phyloP scores from a whole-genome alignment of 2,113 vertebrate species.

The Sphyrna mokarran region DNA sequence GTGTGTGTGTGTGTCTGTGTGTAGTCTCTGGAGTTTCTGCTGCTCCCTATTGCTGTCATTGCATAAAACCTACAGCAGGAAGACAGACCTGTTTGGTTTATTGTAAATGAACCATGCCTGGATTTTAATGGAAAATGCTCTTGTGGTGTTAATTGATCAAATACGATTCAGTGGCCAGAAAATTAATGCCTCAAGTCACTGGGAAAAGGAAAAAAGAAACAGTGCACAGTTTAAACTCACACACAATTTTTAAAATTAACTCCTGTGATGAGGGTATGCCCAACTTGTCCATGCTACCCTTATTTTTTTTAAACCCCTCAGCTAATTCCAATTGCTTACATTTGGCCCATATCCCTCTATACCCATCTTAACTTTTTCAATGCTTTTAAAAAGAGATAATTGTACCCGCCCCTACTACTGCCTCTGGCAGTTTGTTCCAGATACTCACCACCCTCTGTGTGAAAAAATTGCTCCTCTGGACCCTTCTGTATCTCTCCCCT shows the following conservation, averaged over 20 bases:
- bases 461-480: too few species aligned
- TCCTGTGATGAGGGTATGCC: too few species aligned
- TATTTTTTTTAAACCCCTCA: too few species aligned
- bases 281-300: too few species aligned
- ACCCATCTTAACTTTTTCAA: too few species aligned
- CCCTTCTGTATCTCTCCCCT: too few species aligned
- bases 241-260: not conserved
- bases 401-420: too few species aligned
- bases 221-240: not conserved
- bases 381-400: too few species aligned
- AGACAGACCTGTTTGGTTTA: not conserved
- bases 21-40: constrained; percentile 44
- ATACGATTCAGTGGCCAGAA: not conserved
- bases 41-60: constrained; percentile 40
- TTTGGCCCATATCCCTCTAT: too few species aligned
- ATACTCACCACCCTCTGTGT: too few species aligned
- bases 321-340: too few species aligned
- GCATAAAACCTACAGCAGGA: not conserved
- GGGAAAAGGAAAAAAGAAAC: not conserved
- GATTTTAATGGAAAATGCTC: not conserved
- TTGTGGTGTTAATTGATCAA: not conserved
- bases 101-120: constrained; percentile 3
- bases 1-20: constrained; percentile 30
- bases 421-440: too few species aligned
- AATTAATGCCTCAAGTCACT: not conserved